A percentile compares a stretch with the other conserved stretches of the same genome.
phyloP scores from a whole-genome alignment of 2,797 vertebrate genomes.

The Cyprinella venusta region DNA sequence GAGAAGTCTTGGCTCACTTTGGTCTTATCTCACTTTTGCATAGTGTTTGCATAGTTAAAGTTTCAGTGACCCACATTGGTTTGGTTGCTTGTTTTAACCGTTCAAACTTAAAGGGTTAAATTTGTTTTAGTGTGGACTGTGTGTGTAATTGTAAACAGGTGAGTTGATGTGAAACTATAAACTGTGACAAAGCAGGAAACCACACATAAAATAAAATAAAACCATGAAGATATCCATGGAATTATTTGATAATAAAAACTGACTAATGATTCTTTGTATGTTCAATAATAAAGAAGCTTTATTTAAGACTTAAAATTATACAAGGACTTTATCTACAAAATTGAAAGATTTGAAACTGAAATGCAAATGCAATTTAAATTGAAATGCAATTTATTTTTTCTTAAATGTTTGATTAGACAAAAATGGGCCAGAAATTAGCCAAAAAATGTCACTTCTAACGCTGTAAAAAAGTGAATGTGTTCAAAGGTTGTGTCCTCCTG shows the following conservation, averaged over 20 bases:
- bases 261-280: too few species aligned
- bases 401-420: not conserved
- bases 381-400: not conserved
- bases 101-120: not conserved
- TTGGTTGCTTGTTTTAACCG: not conserved
- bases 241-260: not conserved
- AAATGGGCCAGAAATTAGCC: not conserved
- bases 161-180: too few species aligned
- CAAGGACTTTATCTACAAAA: not conserved
- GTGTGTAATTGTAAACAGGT: too few species aligned
- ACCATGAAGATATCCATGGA: not conserved
- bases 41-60: constrained; percentile 28
- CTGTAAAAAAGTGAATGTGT: not conserved
- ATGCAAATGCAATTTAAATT: not conserved
- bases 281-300: too few species aligned
- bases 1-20: constrained; percentile 31
- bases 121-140: too few species aligned
- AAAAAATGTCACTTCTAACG: not conserved
- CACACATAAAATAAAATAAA: not conserved
- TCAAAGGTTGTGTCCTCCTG: not conserved
- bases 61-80: not conserved
- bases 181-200: too few species aligned
- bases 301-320: too few species aligned
- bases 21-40: constrained; percentile 39
- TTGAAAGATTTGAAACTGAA: not conserved